Conservation (phyloP, 1,140 invertebrate genomes). For the Sinonovacula constricta region DNA sequence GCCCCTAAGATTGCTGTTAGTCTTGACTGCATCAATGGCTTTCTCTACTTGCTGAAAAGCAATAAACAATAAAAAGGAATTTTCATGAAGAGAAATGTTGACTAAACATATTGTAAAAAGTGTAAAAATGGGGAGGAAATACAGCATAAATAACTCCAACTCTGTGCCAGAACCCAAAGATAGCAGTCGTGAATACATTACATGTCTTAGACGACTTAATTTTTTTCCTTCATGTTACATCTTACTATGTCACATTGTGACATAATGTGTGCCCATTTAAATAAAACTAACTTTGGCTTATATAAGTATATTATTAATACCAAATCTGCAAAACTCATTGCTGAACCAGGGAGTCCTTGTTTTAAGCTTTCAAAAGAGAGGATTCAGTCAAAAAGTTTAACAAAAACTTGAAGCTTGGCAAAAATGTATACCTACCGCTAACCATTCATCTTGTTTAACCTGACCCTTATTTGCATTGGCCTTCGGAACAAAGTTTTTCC, state of each 20-base stretch:
- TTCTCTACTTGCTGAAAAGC: conserved; percentile 82
- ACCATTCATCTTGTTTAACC: conserved; percentile 93
- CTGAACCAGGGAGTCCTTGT: neutral
- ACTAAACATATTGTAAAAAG: too few relatives aligned
- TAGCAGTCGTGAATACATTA: too few relatives aligned
- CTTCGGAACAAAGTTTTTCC: conserved; percentile 88
- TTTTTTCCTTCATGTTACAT: too few relatives aligned
- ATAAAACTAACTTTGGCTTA: neutral
- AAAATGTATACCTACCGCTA: conserved; percentile 82
- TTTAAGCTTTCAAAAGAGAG: neutral
- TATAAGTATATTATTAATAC: neutral
- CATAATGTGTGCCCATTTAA: neutral
- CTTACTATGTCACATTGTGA: neutral
- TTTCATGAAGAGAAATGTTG: too few relatives aligned
- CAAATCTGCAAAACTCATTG: neutral
- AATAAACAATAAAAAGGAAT: too few relatives aligned
- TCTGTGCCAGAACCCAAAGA: too few relatives aligned
- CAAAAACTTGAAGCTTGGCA: neutral
- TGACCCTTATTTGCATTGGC: conserved; percentile 89
- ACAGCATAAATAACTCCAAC: too few relatives aligned
- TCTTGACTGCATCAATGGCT: conserved; percentile 83
- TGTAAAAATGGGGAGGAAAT: too few relatives aligned
- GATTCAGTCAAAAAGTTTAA: neutral
- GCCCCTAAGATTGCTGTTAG: conserved; percentile 81
- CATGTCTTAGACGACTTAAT: too few relatives aligned